phyloP scores from a whole-genome alignment of 2,113 vertebrate genomes.

The Hippolais icterina region DNA sequence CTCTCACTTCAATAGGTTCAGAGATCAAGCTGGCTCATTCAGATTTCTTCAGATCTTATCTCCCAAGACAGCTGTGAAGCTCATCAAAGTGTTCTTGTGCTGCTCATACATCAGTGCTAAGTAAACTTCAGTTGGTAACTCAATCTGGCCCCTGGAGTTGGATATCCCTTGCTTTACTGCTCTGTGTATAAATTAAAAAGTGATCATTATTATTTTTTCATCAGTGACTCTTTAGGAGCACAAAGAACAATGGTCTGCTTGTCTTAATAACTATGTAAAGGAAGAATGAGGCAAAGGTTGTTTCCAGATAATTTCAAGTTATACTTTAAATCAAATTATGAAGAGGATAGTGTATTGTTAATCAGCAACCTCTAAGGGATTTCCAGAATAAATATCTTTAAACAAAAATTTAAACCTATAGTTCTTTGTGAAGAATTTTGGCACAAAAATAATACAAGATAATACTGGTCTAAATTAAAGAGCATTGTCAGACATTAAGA shows the following conservation, averaged over 20 bases:
- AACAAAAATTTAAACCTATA: neutral
- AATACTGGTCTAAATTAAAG: neutral
- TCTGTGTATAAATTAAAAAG: constrained; percentile 41
- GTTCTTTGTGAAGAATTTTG: neutral
- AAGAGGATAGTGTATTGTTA: neutral
- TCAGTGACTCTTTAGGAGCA: constrained; percentile 2
- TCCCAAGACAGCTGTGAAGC: constrained; percentile 52
- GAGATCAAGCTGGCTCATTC: constrained; percentile 39
- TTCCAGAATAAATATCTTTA: constrained; percentile 12
- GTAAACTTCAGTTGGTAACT: constrained; percentile 54
- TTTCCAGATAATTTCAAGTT: constrained; percentile 16
- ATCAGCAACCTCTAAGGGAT: neutral
- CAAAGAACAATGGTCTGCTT: constrained; percentile 32
- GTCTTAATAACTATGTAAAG: neutral
- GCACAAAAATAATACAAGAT: neutral
- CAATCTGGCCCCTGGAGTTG: constrained; percentile 34
- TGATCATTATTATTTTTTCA: constrained; percentile 51
- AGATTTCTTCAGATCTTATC: constrained; percentile 50
- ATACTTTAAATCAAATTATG: constrained; percentile 8
- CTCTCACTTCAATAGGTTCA: constrained; percentile 35
- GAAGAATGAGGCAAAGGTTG: neutral
- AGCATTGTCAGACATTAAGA: neutral
- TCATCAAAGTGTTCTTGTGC: constrained; percentile 31
- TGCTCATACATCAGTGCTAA: constrained; percentile 40
- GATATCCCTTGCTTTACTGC: constrained; percentile 15